phyloP scores from a whole-genome alignment of 2,797 vertebrate genomes.

The Hybognathus amarus region DNA sequence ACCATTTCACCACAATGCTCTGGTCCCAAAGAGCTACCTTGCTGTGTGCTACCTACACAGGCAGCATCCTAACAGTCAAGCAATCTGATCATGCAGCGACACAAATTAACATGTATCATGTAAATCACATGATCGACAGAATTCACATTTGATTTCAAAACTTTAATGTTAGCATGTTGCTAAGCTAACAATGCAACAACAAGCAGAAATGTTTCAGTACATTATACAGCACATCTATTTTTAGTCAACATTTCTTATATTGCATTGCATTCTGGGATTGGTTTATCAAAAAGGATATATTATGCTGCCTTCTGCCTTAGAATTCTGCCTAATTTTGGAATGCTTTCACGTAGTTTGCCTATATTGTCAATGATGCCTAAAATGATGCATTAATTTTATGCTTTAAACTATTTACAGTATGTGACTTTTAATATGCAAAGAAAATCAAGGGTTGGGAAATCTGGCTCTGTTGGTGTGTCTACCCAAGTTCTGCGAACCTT shows the following conservation, averaged over 20 bases:
- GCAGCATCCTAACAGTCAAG: neutral
- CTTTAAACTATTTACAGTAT: neutral
- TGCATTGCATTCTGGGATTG: constrained; percentile 13
- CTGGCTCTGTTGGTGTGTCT: constrained; percentile 14
- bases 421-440: neutral
- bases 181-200: constrained; percentile 2
- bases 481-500: neutral
- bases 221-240: neutral
- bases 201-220: neutral
- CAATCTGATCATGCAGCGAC: neutral
- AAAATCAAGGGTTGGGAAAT: constrained; percentile 23
- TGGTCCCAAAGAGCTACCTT: neutral
- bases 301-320: neutral
- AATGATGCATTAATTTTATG: neutral
- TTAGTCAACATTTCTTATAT: neutral
- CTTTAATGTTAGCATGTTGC: neutral
- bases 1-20: neutral
- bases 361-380: neutral
- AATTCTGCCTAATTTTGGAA: constrained; percentile 9
- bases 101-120: neutral
- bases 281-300: neutral
- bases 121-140: neutral
- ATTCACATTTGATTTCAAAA: neutral
- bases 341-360: neutral
- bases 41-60: neutral